A percentile compares a stretch with the other conserved stretches of the same genome.
phyloP scores from a whole-genome alignment of 2,113 vertebrate genomes.

The Nerophis ophidion region DNA sequence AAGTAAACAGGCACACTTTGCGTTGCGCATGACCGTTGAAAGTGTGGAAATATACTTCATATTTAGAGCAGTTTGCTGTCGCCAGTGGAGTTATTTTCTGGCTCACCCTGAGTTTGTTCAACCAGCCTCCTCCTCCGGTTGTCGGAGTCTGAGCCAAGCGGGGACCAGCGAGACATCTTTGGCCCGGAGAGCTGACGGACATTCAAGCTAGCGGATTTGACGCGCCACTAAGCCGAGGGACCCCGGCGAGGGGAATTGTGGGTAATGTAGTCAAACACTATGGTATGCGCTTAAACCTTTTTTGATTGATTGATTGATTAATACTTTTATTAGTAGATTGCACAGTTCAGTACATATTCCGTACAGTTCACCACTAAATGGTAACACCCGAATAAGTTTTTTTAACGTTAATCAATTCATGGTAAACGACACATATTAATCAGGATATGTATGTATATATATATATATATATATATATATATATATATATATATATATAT shows the following conservation, averaged over 20 bases:
- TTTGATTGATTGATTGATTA: no score
- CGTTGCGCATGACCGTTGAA: neutral
- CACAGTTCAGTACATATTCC: no score
- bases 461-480: neutral
- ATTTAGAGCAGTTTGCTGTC: neutral
- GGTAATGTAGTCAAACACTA: conserved; percentile 45
- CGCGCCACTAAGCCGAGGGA: neutral
- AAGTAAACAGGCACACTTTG: neutral
- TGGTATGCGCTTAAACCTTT: neutral
- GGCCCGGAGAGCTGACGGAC: no score
- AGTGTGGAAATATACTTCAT: neutral
- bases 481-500: neutral
- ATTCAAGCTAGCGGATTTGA: neutral
- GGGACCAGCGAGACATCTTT: conserved; percentile 34
- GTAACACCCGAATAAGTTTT: no score
- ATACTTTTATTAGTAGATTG: no score
- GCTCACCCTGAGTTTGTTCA: conserved; percentile 45
- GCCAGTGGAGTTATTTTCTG: conserved; percentile 27
- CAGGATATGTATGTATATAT: neutral
- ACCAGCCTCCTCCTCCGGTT: conserved; percentile 49
- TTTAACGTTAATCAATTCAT: no score
- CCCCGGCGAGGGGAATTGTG: conserved; percentile 33
- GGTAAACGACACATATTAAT: no score
- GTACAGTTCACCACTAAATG: no score
- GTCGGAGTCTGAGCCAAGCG: conserved; percentile 14